A percentile compares a stretch with the other conserved stretches of the same genome.
These are phyloP conservation scores for Sminthopsis crassicaudata DNA, from an alignment of 2,113 vertebrate genomes.

Conservation along the genomic window DNA sequence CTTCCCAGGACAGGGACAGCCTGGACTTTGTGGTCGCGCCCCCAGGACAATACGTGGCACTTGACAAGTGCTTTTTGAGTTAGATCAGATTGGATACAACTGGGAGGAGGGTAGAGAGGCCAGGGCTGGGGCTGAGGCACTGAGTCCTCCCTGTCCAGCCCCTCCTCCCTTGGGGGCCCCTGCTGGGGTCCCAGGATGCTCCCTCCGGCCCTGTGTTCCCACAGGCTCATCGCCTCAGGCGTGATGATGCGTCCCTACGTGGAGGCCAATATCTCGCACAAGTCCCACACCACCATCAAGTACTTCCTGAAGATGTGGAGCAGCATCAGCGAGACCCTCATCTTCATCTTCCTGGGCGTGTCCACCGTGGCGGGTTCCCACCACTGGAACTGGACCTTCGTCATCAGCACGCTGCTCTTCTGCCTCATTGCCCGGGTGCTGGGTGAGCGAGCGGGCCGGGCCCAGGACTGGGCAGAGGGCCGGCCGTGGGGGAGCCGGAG, in stretches of 20 bases:
- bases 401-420: slow-evolving; percentile 92
- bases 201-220: neutral
- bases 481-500: too few species aligned
- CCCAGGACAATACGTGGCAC: neutral
- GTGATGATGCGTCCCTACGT: slow-evolving; percentile 97
- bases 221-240: slow-evolving; percentile 94
- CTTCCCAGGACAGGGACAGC: neutral
- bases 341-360: slow-evolving; percentile 98
- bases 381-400: slow-evolving; percentile 96
- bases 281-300: slow-evolving; percentile 99
- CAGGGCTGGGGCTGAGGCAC: neutral
- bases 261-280: slow-evolving; percentile 99
- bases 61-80: neutral
- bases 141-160: accelerated
- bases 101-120: neutral
- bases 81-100: neutral
- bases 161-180: neutral
- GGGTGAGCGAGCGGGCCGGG: slow-evolving; percentile 81
- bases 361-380: slow-evolving; percentile 95
- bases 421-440: slow-evolving; percentile 94
- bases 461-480: neutral
- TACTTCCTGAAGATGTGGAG: slow-evolving; percentile 99
- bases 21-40: neutral
- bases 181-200: accelerated
- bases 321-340: slow-evolving; percentile 97